Percentiles rank a stretch among this genome's conserved stretches.
These are phyloP conservation scores for Sardinella longiceps DNA, from an alignment of 2,797 vertebrate genomes.

Conservation along the genomic window DNA sequence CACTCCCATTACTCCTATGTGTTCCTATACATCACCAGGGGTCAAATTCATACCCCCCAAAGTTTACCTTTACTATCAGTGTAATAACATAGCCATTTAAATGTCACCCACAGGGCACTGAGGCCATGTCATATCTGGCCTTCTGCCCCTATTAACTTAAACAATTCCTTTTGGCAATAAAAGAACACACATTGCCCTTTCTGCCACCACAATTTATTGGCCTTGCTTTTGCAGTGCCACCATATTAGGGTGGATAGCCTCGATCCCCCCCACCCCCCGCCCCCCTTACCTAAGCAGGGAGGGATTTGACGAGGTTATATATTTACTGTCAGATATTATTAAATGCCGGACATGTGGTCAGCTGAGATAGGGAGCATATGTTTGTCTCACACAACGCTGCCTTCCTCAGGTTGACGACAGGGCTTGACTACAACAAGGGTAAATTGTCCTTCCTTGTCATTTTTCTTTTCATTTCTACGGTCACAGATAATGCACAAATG, in stretches of 20 bases:
- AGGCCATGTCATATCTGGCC: conserved; percentile 18
- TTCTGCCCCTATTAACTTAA: not conserved
- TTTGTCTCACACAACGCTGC: conserved; percentile 54
- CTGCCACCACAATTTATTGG: conserved; percentile 71
- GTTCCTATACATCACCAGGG: not conserved
- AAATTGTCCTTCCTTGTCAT: conserved; percentile 55
- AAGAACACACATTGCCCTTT: conserved; percentile 59
- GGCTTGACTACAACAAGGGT: conserved; percentile 56
- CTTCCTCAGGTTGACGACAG: conserved; percentile 60
- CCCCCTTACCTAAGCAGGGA: conserved; percentile 58
- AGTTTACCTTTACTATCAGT: conserved; percentile 1
- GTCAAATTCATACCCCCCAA: not conserved
- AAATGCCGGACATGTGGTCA: conserved; percentile 63
- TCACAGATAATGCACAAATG: conserved; percentile 51
- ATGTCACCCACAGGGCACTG: not conserved
- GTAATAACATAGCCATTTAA: not conserved
- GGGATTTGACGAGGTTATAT: conserved; percentile 70
- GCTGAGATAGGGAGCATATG: conserved; percentile 57
- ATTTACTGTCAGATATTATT: conserved; percentile 73
- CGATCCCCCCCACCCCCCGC: no score
- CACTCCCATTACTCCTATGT: not conserved
- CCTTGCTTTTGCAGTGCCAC: conserved; percentile 70
- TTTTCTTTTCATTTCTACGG: conserved; percentile 43
- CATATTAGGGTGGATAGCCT: conserved; percentile 70
- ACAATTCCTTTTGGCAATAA: conserved; percentile 44